Percentiles rank a stretch among this genome's conserved stretches.
Evolutionary conservation across 2,888 invertebrate genomes (phyloP).

Genomic region (Brenthis ino): DNA sequence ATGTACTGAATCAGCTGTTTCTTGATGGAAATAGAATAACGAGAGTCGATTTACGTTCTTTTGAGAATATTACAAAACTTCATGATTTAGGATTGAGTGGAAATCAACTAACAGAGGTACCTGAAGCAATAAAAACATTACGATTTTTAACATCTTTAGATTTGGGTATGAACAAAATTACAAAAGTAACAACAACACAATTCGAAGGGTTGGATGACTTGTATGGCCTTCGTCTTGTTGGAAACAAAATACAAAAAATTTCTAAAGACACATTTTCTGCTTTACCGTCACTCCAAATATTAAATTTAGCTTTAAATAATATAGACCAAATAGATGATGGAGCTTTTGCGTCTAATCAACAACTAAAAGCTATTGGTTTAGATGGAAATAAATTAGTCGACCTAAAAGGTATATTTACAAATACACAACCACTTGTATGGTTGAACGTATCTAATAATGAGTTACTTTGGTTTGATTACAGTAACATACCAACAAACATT

Average conservation of each 20-base stretch:
- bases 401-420: constrained; percentile 89
- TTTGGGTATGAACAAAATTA: constrained; percentile 91
- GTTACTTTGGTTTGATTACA: constrained; percentile 90
- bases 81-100: constrained; percentile 89
- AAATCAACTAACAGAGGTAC: constrained; percentile 87
- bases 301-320: constrained; percentile 91
- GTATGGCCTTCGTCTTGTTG: constrained; percentile 88
- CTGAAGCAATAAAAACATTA: constrained; percentile 86
- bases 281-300: constrained; percentile 87
- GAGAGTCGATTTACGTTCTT: constrained; percentile 86
- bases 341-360: constrained; percentile 88
- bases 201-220: constrained; percentile 89
- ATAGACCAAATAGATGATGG: constrained; percentile 89
- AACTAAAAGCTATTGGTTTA: constrained; percentile 88
- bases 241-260: constrained; percentile 90
- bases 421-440: constrained; percentile 88
- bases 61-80: constrained; percentile 89
- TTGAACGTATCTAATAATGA: constrained; percentile 91
- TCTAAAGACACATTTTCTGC: constrained; percentile 88
- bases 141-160: constrained; percentile 88
- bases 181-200: constrained; percentile 86
- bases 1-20: constrained; percentile 87
- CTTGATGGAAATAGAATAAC: constrained; percentile 89
- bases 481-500: constrained; percentile 87
- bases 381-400: constrained; percentile 90